phyloP scores from a whole-genome alignment of 2,797 vertebrate species.

The Falco rusticolus region DNA sequence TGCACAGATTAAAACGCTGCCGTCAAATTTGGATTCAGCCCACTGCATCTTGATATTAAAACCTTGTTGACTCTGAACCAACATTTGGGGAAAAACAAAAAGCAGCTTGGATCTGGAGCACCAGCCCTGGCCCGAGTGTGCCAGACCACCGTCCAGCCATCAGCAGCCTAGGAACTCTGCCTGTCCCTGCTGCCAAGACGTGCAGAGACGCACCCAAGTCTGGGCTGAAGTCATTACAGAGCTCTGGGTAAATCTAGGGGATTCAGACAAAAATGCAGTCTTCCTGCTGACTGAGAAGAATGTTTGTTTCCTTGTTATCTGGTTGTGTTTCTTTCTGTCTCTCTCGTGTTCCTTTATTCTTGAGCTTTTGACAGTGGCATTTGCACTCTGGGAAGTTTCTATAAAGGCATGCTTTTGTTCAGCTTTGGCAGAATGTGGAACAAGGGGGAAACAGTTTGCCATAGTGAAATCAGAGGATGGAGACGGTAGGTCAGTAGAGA shows the following conservation, averaged over 20 bases:
- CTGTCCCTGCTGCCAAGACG: constrained; percentile 10
- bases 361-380: background rate
- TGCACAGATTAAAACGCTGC: background rate
- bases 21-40: background rate
- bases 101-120: background rate
- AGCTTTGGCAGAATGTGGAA: background rate
- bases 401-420: background rate
- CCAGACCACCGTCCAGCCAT: constrained; percentile 8
- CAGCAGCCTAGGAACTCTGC: background rate
- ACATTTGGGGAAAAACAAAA: constrained; percentile 1
- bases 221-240: constrained; percentile 1
- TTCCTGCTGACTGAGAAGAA: background rate
- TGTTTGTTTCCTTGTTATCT: background rate
- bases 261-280: background rate
- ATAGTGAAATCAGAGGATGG: background rate
- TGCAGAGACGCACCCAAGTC: constrained; percentile 19
- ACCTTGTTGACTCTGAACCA: background rate
- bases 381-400: background rate
- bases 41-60: background rate
- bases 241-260: background rate
- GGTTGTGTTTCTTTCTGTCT: background rate
- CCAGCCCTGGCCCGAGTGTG: background rate
- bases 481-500: background rate
- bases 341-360: background rate
- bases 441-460: background rate